Conservation (phyloP, 92 coral and sea anemone genomes). For the Phenganax marumi region DNA sequence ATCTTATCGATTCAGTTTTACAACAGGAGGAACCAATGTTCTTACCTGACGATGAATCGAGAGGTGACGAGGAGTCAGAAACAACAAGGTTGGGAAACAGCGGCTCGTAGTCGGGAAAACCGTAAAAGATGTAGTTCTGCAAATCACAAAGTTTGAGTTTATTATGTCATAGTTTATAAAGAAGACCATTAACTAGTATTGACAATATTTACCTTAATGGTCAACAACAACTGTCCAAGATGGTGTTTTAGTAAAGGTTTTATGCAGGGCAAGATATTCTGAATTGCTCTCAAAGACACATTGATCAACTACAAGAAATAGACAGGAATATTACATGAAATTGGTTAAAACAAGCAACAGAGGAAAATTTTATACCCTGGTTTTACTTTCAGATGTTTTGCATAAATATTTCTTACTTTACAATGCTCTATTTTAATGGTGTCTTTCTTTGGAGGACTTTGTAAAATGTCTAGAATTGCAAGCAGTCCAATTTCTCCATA, state of each 20-base stretch:
- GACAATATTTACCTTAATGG: constrained; percentile 16
- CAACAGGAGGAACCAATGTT: not conserved
- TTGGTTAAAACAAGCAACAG: too few species aligned
- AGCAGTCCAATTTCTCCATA: constrained; percentile 26
- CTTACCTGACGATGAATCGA: constrained; percentile 33
- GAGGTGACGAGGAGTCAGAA: constrained; percentile 12
- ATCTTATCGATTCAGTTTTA: not conserved
- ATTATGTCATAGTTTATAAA: too few species aligned
- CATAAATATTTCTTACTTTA: constrained; percentile 22
- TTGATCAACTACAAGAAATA: constrained; percentile 21
- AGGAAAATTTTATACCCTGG: too few species aligned
- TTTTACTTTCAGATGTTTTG: too few species aligned
- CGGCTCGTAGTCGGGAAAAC: constrained; percentile 89
- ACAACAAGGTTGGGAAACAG: constrained; percentile 50
- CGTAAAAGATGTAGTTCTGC: constrained; percentile 93
- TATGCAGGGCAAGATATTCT: constrained; percentile 32
- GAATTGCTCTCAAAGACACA: constrained; percentile 29
- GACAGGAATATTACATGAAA: not conserved
- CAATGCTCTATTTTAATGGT: constrained; percentile 31
- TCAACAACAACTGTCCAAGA: constrained; percentile 39
- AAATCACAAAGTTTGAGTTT: not conserved
- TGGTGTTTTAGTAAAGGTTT: constrained; percentile 25
- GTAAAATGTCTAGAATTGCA: constrained; percentile 29
- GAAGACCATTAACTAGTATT: not conserved
- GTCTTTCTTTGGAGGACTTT: constrained; percentile 35